Conservation (phyloP, 2,888 invertebrate genomes). For the Mesorhabditis spiculigera region DNA sequence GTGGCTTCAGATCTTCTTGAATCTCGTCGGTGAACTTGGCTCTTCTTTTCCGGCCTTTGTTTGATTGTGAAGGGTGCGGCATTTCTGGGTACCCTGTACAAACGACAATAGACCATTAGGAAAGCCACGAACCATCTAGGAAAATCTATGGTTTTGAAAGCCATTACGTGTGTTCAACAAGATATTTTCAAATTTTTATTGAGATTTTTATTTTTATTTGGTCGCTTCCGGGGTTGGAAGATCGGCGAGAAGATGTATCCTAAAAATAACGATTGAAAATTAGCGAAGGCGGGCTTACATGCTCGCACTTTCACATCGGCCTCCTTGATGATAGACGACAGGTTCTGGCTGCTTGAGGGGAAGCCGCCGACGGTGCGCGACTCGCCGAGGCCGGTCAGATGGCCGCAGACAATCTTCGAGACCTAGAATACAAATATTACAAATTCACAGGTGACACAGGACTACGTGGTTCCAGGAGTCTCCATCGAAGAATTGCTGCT, state of each 20-base stretch:
- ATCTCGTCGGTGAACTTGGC: constrained; percentile 64
- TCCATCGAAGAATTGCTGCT: constrained; percentile 68
- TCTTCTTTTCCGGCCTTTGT: constrained; percentile 59
- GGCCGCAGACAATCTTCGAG: constrained; percentile 36
- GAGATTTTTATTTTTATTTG: constrained; percentile 3
- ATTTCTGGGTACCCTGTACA: constrained; percentile 32
- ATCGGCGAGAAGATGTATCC: not conserved
- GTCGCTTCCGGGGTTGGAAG: not conserved
- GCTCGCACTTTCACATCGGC: constrained; percentile 3
- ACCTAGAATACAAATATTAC: constrained; percentile 24
- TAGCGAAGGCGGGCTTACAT: not conserved
- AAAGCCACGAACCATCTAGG: not conserved
- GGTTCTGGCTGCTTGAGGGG: constrained; percentile 1
- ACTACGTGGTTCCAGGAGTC: constrained; percentile 39
- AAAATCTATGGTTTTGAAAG: not conserved
- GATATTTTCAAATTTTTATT: not conserved
- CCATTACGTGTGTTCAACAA: not conserved
- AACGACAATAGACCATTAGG: not conserved
- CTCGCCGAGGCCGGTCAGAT: constrained; percentile 45
- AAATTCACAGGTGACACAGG: not conserved
- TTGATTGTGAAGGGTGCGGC: constrained; percentile 48
- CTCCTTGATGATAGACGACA: constrained; percentile 1
- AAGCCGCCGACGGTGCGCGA: constrained; percentile 15
- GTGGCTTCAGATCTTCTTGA: constrained; percentile 61
- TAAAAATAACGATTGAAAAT: too few species aligned